Base-by-base conservation (phyloP, 2,888 invertebrate species). In the Chamaedrilus cognettii region DNA sequence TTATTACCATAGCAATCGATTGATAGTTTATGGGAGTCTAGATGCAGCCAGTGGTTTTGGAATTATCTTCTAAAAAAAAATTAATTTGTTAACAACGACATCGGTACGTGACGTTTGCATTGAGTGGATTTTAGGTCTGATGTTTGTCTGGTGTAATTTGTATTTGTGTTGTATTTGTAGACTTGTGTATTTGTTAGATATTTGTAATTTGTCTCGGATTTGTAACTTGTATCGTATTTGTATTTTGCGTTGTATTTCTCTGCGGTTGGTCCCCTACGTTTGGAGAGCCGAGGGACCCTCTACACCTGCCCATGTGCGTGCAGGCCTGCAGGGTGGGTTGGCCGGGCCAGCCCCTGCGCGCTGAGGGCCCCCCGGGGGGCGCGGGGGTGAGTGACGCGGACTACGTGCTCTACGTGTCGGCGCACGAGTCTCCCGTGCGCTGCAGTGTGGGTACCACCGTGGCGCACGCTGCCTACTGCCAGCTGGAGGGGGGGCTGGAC, bases 401-500 rank as follows among this genome's bases (percentile, higher is more conserved):
- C 85, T 99, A 98, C 84, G 90, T 99, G 1, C 90, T 99, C 74
- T 99, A 98, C 84, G 94, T 99, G 5, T 96, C 96, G 3, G 96
- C 97, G 0, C 55, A 26, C 5, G 89, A 94, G 79, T 91, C 94
- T 82, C 95, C 96, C 0, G 91, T 92, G 76, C 86, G 96, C n/a
- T 99, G 99, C 82, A 89, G 90, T 71, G 90, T 93, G 75, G 93
- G 93, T 0, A 87, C 92, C 70, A 96, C 97, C 0, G 95, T 97
- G 1, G 97, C 98, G 0, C 98, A 97, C 85, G 97, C 98, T 0
- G 96, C 97, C 0, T 98, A 99, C 83, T 99, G 99, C 78, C 98
- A 99, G 82, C 96, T 96, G 82, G 98, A 99, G 84, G 88, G 91
- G 0, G 90, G 91, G 0, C 85, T 96, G 42, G 98, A 99, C 85